Evolutionary conservation across 1,140 invertebrate species (phyloP).

Genomic region (Bombus terrestris): DNA sequence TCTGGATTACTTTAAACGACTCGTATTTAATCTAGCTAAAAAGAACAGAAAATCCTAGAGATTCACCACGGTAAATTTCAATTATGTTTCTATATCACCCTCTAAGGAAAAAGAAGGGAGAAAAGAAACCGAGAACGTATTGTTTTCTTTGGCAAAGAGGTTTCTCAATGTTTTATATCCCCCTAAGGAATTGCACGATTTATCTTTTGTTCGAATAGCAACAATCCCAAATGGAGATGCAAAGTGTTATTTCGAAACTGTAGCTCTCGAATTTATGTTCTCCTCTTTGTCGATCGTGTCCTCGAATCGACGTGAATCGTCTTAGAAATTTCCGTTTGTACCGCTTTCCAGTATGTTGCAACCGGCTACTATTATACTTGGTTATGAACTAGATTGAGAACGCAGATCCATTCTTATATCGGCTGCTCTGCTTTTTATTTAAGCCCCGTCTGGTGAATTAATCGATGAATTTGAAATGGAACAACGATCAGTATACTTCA

Average conservation of each 20-base stretch:
- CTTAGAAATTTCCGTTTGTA: constrained; percentile 39
- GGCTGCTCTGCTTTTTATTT: neutral
- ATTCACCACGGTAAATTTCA: constrained; percentile 10
- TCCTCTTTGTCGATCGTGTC: constrained; percentile 3
- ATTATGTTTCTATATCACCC: neutral
- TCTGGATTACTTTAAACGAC: neutral
- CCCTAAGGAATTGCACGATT: neutral
- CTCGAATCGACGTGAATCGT: constrained; percentile 29
- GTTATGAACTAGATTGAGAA: constrained; percentile 37
- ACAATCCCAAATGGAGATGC: constrained; percentile 19
- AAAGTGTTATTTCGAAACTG: neutral
- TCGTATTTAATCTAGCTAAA: constrained; percentile 1
- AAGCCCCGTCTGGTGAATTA: neutral
- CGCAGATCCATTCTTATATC: constrained; percentile 13
- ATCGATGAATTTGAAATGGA: constrained; percentile 18
- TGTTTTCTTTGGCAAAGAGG: constrained; percentile 15
- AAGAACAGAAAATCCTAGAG: neutral
- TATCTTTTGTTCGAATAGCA: constrained; percentile 32
- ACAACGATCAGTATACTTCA: neutral
- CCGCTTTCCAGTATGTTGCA: constrained; percentile 36
- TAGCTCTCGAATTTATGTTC: constrained; percentile 1
- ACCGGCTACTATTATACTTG: constrained; percentile 31
- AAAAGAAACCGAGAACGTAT: constrained; percentile 2
- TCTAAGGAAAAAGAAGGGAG: neutral
- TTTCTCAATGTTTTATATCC: constrained; percentile 8